Conservation (phyloP, 2,797 vertebrate species). For the Hippopotamyrus pictus region DNA sequence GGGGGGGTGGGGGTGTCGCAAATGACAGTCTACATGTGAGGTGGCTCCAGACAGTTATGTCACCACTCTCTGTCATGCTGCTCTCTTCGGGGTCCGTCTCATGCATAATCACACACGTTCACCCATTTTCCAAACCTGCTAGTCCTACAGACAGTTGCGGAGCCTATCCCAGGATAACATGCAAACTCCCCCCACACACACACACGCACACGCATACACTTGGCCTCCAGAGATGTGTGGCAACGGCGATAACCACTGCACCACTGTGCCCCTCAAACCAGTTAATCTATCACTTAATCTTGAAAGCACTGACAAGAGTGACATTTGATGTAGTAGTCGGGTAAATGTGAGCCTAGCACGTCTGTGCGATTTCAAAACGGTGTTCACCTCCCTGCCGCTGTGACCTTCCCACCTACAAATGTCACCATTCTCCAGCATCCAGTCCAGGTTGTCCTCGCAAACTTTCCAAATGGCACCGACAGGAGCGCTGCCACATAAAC, state of each 20-base stretch:
- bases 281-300: constrained; percentile 3
- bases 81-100: not conserved
- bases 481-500: not conserved
- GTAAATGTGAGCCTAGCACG: not conserved
- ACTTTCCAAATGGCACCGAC: not conserved
- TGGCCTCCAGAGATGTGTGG: not conserved
- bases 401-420: not conserved
- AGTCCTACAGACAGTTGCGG: not conserved
- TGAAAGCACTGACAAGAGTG: not conserved
- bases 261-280: not conserved
- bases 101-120: not conserved
- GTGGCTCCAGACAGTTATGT: not conserved
- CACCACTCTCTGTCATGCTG: not conserved
- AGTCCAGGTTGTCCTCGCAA: not conserved
- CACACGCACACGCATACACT: not conserved
- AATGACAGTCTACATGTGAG: not conserved
- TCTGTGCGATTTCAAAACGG: not conserved
- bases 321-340: not conserved
- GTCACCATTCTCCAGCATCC: not conserved
- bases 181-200: not conserved
- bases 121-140: not conserved
- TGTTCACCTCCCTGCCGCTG: not conserved
- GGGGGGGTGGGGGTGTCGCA: not conserved
- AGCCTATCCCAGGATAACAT: not conserved
- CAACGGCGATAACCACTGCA: not conserved